Evolutionary conservation across 2,113 vertebrate species (phyloP).

Genomic region (Ictalurus punctatus): DNA sequence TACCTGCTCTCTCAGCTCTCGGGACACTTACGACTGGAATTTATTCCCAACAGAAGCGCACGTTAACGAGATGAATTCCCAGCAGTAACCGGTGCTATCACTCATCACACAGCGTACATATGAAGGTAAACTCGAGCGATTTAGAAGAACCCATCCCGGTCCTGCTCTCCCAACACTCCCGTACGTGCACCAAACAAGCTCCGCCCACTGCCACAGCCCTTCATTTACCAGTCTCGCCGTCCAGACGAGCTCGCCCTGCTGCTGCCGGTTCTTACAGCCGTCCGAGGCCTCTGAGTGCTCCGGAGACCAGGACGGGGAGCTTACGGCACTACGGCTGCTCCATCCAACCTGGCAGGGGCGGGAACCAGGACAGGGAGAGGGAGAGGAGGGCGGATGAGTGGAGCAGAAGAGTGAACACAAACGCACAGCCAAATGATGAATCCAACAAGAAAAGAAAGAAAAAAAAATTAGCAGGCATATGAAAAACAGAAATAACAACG

Average conservation of each 20-base stretch:
- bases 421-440: slow-evolving; percentile 80
- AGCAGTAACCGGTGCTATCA: background rate
- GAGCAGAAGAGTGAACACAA: slow-evolving; percentile 62
- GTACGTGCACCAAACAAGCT: background rate
- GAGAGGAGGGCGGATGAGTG: slow-evolving; percentile 55
- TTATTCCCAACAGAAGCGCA: background rate
- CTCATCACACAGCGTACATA: background rate
- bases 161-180: too few relatives aligned
- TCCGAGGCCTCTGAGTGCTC: slow-evolving; percentile 90
- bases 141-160: too few relatives aligned
- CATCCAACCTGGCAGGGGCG: slow-evolving; percentile 88
- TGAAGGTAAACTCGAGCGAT: background rate
- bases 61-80: background rate
- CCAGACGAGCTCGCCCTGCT: slow-evolving; percentile 87
- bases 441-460: slow-evolving; percentile 24
- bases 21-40: background rate
- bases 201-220: slow-evolving; percentile 61
- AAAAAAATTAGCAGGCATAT: slow-evolving; percentile 58
- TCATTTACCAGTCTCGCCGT: slow-evolving; percentile 98
- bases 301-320: slow-evolving; percentile 93
- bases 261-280: slow-evolving; percentile 85
- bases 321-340: slow-evolving; percentile 88
- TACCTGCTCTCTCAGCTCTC: background rate
- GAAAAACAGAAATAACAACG: slow-evolving; percentile 36
- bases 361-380: slow-evolving; percentile 71